phyloP scores from a whole-genome alignment of 1,140 invertebrate species.

The Carposina sasakii region DNA sequence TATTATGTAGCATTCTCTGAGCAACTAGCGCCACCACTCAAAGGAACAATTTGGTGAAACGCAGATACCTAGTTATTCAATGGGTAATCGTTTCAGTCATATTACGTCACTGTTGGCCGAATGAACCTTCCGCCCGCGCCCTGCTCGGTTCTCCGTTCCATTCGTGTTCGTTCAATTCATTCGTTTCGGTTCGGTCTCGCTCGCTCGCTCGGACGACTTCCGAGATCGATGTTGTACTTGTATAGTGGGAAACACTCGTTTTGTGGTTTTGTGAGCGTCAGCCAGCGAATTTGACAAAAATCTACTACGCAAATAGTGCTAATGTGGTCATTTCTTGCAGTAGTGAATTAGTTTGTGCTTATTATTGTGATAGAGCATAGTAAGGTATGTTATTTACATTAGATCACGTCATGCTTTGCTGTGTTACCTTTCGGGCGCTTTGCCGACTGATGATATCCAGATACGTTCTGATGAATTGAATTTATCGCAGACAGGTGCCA shows the following conservation, averaged over 20 bases:
- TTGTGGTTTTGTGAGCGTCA: slow-evolving; percentile 50
- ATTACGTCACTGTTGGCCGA: background rate
- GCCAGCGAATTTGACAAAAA: slow-evolving; percentile 52
- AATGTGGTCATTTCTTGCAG: slow-evolving; percentile 31
- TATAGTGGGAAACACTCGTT: slow-evolving; percentile 53
- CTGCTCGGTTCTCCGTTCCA: background rate
- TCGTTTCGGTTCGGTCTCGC: slow-evolving; percentile 23
- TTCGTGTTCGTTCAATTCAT: background rate
- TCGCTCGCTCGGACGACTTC: slow-evolving; percentile 52
- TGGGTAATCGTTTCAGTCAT: too few species aligned
- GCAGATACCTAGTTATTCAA: too few species aligned
- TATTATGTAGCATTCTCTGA: too few species aligned
- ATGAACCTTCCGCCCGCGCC: background rate
- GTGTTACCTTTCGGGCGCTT: too few species aligned
- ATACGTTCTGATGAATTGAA: too few species aligned
- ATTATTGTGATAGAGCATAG: slow-evolving; percentile 22
- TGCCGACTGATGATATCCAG: too few species aligned
- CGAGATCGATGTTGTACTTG: slow-evolving; percentile 67
- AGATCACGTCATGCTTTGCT: slow-evolving; percentile 53
- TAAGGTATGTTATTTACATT: slow-evolving; percentile 59
- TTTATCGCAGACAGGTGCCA: too few species aligned
- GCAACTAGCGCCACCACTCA: too few species aligned
- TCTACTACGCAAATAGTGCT: slow-evolving; percentile 38
- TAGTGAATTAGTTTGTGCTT: too few species aligned
- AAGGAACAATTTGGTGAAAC: too few species aligned